Percentiles rank a stretch among this genome's conserved stretches.
These are phyloP conservation scores for Oscheius sp. DNA, from an alignment of 2,888 invertebrate species.

Conservation along the genomic window DNA sequence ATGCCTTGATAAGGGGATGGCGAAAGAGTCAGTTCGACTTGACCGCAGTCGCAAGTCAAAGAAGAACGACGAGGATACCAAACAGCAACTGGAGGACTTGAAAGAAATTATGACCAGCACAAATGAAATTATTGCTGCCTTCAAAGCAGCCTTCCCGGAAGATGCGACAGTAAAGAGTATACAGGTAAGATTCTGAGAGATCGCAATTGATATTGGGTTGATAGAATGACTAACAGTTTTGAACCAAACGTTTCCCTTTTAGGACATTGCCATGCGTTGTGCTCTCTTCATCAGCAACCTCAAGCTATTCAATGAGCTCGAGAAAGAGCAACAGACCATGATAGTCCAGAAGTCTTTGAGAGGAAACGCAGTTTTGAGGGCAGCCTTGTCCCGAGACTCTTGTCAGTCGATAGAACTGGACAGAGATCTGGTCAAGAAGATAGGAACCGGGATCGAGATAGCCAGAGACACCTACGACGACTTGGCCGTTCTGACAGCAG, in stretches of 20 bases:
- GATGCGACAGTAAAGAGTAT: not conserved
- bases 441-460: conserved; percentile 20
- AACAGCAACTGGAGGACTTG: conserved; percentile 25
- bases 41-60: conserved; percentile 44
- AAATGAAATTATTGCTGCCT: conserved; percentile 18
- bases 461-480: conserved; percentile 26
- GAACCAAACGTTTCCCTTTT: not conserved
- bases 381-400: conserved; percentile 11
- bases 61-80: conserved; percentile 38
- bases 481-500: conserved; percentile 33
- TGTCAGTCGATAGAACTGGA: not conserved
- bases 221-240: not conserved
- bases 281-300: conserved; percentile 21
- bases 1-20: conserved; percentile 60
- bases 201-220: not conserved
- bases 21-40: conserved; percentile 52
- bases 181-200: conserved; percentile 5
- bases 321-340: conserved; percentile 3
- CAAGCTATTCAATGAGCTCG: not conserved
- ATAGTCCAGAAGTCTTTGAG: conserved; percentile 22
- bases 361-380: conserved; percentile 18
- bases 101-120: conserved; percentile 17
- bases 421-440: not conserved
- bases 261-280: conserved; percentile 24
- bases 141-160: conserved; percentile 35